Conservation (phyloP, 2,797 vertebrate genomes). For the Poecile montanus region DNA sequence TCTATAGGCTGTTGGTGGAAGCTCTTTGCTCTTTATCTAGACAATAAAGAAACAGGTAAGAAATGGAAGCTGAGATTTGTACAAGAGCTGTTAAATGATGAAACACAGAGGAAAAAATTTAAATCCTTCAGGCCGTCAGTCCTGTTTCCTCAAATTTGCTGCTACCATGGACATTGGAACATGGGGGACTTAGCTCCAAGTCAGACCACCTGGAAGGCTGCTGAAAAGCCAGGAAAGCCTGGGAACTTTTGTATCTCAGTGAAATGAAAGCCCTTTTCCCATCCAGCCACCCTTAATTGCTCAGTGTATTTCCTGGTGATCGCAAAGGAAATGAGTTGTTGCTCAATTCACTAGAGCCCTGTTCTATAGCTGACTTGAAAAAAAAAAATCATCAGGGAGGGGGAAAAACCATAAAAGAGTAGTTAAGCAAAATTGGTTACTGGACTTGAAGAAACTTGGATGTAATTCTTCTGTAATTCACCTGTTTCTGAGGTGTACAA, state of each 20-base stretch:
- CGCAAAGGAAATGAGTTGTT: conserved; percentile 43
- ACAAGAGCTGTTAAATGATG: background rate
- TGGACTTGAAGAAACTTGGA: background rate
- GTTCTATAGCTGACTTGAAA: background rate
- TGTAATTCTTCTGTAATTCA: background rate
- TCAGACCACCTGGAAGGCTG: conserved; percentile 53
- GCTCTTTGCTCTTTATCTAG: background rate
- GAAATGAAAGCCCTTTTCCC: conserved; percentile 58
- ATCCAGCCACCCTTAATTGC: conserved; percentile 50
- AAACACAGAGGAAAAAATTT: background rate
- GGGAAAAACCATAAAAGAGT: background rate
- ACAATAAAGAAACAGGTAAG: background rate
- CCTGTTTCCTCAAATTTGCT: conserved; percentile 33
- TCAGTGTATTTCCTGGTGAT: conserved; percentile 29
- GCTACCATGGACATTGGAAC: background rate
- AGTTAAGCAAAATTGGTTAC: background rate
- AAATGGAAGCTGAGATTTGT: background rate
- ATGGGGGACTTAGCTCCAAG: background rate
- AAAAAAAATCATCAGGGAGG: background rate
- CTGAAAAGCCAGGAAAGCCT: conserved; percentile 62
- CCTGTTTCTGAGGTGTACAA: background rate
- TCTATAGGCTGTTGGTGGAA: background rate
- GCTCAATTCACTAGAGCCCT: conserved; percentile 42
- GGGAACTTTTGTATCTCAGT: conserved; percentile 49
- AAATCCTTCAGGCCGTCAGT: background rate